Evolutionary conservation across 1,140 invertebrate species (phyloP).

Genomic region (Drosophila bocki): DNA sequence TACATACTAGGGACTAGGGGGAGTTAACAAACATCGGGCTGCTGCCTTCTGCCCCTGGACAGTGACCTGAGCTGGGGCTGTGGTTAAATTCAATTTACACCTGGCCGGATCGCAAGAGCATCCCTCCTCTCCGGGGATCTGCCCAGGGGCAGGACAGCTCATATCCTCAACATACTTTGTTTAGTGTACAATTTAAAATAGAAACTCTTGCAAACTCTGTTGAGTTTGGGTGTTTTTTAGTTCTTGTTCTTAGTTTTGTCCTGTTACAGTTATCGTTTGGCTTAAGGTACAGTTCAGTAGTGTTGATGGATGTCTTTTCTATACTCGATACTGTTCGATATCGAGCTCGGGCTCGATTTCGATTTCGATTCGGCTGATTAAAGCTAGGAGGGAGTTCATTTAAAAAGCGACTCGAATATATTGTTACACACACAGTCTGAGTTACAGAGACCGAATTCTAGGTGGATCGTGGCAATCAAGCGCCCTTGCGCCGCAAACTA

Average conservation of each 20-base stretch:
- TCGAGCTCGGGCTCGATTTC: conserved; percentile 19
- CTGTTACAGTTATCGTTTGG: conserved; percentile 53
- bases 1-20: conserved; percentile 37
- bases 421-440: conserved; percentile 85
- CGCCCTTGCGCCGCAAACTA: conserved; percentile 81
- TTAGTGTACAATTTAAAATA: conserved; percentile 74
- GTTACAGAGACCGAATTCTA: conserved; percentile 85
- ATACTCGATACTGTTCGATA: conserved; percentile 11
- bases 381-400: conserved; percentile 68
- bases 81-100: conserved; percentile 1
- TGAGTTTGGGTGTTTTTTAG: conserved; percentile 21
- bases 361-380: conserved; percentile 31
- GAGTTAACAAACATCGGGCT: conserved; percentile 58
- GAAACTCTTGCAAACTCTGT: conserved; percentile 80
- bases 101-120: conserved; percentile 2
- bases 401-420: conserved; percentile 84
- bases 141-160: conserved; percentile 18
- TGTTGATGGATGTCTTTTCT: conserved; percentile 46
- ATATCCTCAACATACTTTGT: conserved; percentile 31
- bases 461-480: conserved; percentile 83
- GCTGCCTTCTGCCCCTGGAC: conserved; percentile 7
- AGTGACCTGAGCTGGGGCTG: neutral
- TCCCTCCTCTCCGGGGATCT: neutral
- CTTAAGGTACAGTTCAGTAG: conserved; percentile 73
- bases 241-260: conserved; percentile 30